A percentile compares a stretch with the other conserved stretches of the same genome.
Evolutionary conservation across 1,140 invertebrate species (phyloP).

Genomic region (Copidosoma floridanum): DNA sequence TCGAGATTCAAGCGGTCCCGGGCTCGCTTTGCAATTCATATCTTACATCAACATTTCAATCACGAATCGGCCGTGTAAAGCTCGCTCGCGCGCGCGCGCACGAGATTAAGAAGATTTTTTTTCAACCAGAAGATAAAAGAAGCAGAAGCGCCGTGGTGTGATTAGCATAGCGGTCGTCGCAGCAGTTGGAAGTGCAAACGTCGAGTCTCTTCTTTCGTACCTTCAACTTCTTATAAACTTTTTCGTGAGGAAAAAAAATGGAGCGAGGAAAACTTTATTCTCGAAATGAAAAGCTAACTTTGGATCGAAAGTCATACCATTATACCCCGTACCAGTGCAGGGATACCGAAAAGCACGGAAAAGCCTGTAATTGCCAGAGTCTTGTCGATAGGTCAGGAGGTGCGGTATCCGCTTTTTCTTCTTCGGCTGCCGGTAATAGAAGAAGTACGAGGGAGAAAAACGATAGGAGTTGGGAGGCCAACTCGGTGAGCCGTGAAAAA

Average conservation of each 20-base stretch:
- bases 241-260: no score
- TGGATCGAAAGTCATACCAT: neutral
- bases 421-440: neutral
- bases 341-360: neutral
- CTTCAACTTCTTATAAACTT: slow-evolving; percentile 12
- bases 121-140: neutral
- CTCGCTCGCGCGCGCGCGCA: neutral
- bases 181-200: neutral
- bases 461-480: no score
- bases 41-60: slow-evolving; percentile 18
- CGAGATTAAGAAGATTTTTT: slow-evolving; percentile 12
- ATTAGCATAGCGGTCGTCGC: slow-evolving; percentile 12
- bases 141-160: neutral
- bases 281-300: slow-evolving; percentile 20
- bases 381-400: slow-evolving; percentile 2
- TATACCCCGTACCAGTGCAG: neutral
- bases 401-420: neutral
- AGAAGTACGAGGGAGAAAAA: neutral
- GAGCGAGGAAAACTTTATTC: slow-evolving; percentile 17
- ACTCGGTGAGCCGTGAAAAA: no score
- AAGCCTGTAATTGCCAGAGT: slow-evolving; percentile 10
- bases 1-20: slow-evolving; percentile 8
- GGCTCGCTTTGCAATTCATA: slow-evolving; percentile 21
- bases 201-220: neutral
- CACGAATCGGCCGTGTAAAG: neutral